Percentiles rank a stretch among this genome's conserved stretches.
These are phyloP conservation scores for Ceratoteleas bidentatus DNA, from an alignment of 1,140 invertebrate genomes.

Conservation along the genomic window DNA sequence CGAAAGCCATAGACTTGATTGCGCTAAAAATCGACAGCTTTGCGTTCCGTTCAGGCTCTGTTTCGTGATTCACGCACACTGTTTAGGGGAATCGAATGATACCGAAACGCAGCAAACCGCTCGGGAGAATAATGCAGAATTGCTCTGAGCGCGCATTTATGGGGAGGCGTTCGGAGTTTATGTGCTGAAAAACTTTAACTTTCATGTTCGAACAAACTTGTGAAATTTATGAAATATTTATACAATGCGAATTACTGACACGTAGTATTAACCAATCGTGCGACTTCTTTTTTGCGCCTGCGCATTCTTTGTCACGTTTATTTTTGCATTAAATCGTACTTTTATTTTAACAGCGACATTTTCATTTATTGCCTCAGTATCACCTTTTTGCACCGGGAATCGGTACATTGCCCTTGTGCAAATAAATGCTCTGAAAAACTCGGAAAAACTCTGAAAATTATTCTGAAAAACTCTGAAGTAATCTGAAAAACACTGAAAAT, in stretches of 20 bases:
- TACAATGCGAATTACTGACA: conserved; percentile 32
- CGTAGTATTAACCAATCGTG: conserved; percentile 14
- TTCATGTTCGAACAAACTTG: conserved; percentile 28
- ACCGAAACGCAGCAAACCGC: conserved; percentile 17
- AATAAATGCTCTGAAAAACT: no score
- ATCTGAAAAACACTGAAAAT: no score
- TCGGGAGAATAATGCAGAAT: conserved; percentile 25
- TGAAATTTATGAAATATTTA: conserved; percentile 36
- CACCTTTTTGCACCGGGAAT: no score
- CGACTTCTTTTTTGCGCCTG: neutral
- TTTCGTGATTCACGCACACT: conserved; percentile 49
- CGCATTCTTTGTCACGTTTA: conserved; percentile 1
- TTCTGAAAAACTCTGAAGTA: no score
- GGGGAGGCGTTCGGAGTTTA: conserved; percentile 29
- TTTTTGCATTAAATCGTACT: neutral
- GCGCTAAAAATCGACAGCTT: neutral
- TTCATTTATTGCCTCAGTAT: neutral
- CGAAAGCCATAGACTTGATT: neutral
- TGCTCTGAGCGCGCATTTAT: conserved; percentile 28
- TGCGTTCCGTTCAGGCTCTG: conserved; percentile 49
- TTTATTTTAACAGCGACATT: conserved; percentile 1
- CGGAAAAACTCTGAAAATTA: no score
- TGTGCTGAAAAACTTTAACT: conserved; percentile 32
- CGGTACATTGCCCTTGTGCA: no score
- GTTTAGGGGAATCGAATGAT: conserved; percentile 21